Base-by-base conservation (phyloP, 2,797 vertebrate species). In the Tapera naevia region DNA sequence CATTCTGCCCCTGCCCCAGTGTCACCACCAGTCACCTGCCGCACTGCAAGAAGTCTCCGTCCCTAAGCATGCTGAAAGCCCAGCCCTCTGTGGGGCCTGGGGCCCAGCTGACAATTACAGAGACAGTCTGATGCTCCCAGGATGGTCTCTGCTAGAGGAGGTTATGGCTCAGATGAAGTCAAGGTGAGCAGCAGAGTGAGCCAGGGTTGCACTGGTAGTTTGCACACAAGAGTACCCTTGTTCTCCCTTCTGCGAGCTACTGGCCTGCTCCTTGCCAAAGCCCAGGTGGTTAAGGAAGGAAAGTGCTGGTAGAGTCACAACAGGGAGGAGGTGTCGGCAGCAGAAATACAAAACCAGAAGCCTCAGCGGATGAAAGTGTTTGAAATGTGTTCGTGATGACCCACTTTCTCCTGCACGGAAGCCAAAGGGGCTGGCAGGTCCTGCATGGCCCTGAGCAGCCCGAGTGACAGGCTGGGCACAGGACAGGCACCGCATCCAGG, bases 351-450 rank as follows among this genome's bases (percentile, higher is more conserved):
- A 57, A 19, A n/a, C 1, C 67, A 78, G 81, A 86, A 82, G 33
- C 81, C 46, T 87, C 54, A 35, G 75, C 0, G 53, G 88, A 71
- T 74, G 61, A 74, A 89, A 74, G 71, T 2, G 13, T 62, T 65
- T 85, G 90, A 50, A 80, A 84, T 58, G 64, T 94, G 86, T 90
- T 90, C 14, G 8, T 67, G 86, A 92, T 92, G 90, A 92, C 58
- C 71, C 79, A 94, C 88, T 86, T 96, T 95, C 91, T 85, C 61
- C 54, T 0, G 0, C 13, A 51, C 60, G 60, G 14, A 39, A 87
- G 75, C 78, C 88, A 73, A 58, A 41, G 74, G 66, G 78, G 65
- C 60, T 93, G 95, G 73, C 94, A 95, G 93, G 37, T 73, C 61
- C 73, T 19, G 27, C 60, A 51, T 45, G 11, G 35, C 37, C 50